A percentile compares a stretch with the other conserved stretches of the same genome.
Evolutionary conservation across 2,888 invertebrate genomes (phyloP).

Genomic region (Drosophila birchii): DNA sequence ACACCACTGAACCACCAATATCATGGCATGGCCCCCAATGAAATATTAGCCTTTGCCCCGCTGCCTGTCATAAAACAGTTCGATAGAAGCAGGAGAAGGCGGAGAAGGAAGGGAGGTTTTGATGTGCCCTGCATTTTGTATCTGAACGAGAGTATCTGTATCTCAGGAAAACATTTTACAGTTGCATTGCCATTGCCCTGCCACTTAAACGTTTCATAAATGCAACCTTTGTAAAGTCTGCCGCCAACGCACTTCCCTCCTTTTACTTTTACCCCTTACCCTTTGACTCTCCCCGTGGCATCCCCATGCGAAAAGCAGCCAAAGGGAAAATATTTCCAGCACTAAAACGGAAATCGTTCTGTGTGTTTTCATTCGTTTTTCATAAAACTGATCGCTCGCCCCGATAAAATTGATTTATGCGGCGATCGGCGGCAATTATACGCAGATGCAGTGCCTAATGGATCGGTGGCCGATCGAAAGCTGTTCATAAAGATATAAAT

Average conservation of each 20-base stretch:
- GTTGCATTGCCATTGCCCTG: constrained; percentile 66
- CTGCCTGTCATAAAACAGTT: constrained; percentile 74
- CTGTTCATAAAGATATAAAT: constrained; percentile 35
- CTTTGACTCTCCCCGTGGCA: constrained; percentile 6
- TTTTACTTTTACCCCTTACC: constrained; percentile 7
- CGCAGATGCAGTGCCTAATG: constrained; percentile 80
- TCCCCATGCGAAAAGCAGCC: constrained; percentile 58
- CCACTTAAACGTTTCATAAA: constrained; percentile 81
- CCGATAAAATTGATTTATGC: constrained; percentile 82
- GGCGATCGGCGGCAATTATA: constrained; percentile 78
- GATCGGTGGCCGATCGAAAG: constrained; percentile 69
- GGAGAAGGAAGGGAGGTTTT: constrained; percentile 4
- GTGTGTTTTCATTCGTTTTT: constrained; percentile 54
- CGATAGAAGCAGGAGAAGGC: background rate
- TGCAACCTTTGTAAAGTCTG: constrained; percentile 79
- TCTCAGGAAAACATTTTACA: constrained; percentile 70
- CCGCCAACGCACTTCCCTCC: constrained; percentile 36
- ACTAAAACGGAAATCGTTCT: constrained; percentile 69
- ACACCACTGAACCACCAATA: constrained; percentile 42
- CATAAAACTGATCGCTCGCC: constrained; percentile 80
- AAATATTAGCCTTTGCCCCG: constrained; percentile 72
- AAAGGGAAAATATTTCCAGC: constrained; percentile 56
- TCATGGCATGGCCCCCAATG: constrained; percentile 44
- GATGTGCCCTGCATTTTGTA: constrained; percentile 22
- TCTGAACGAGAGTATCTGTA: constrained; percentile 53